Conservation (phyloP, 2,888 invertebrate genomes). For the Drymonia ruficornis region DNA sequence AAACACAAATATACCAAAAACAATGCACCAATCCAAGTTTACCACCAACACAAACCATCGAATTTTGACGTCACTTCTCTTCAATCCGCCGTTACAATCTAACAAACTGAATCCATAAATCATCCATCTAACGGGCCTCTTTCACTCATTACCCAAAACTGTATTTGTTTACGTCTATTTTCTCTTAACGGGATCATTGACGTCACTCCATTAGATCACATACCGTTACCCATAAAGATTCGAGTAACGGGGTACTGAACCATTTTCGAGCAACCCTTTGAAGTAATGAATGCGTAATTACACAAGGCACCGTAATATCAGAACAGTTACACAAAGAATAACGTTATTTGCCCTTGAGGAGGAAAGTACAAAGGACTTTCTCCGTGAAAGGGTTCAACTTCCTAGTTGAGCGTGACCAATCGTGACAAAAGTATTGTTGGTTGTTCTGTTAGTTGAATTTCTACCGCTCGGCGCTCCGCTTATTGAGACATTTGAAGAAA, state of each 20-base stretch:
- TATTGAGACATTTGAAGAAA: conserved; percentile 36
- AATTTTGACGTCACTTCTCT: background rate
- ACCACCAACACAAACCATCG: background rate
- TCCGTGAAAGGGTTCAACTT: conserved; percentile 69
- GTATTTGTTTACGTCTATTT: conserved; percentile 48
- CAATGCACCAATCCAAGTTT: background rate
- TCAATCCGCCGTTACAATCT: conserved; percentile 7
- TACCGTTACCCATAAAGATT: conserved; percentile 67
- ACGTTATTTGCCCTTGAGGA: conserved; percentile 65
- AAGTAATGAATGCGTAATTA: conserved; percentile 71
- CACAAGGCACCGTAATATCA: conserved; percentile 77
- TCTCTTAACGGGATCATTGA: conserved; percentile 37
- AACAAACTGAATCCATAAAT: conserved; percentile 28
- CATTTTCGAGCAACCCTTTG: conserved; percentile 78
- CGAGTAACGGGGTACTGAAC: conserved; percentile 67
- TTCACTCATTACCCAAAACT: conserved; percentile 65
- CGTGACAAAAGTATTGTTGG: conserved; percentile 29
- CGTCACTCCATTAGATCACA: conserved; percentile 46
- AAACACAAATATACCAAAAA: background rate
- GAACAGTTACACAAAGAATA: conserved; percentile 72
- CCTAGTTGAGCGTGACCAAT: conserved; percentile 69
- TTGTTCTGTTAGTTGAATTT: conserved; percentile 47
- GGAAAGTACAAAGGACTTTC: conserved; percentile 80
- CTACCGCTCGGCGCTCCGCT: conserved; percentile 43
- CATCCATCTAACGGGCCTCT: conserved; percentile 38